phyloP scores from a whole-genome alignment of 2,888 invertebrate species.

The Ophioninae sp. region DNA sequence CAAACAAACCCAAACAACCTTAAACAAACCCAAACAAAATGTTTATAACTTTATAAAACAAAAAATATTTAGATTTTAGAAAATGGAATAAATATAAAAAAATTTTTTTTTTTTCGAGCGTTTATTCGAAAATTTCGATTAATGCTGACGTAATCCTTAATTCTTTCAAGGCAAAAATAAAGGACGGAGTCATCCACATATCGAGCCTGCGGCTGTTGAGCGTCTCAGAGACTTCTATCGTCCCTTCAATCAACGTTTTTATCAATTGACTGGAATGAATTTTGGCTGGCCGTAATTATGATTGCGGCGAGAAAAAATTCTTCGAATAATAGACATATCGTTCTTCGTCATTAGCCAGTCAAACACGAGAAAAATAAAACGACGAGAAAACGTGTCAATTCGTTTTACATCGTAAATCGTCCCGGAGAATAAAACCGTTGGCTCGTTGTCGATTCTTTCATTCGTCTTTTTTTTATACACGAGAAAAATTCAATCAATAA shows the following conservation, averaged over 20 bases:
- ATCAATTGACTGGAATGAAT: conserved; percentile 91
- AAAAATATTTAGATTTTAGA: too few relatives aligned
- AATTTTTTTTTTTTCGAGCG: neutral
- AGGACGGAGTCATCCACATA: conserved; percentile 93
- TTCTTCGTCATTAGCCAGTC: conserved; percentile 50
- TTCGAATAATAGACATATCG: conserved; percentile 69
- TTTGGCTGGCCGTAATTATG: conserved; percentile 88
- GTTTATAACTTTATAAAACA: too few relatives aligned
- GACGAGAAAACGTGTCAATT: conserved; percentile 52
- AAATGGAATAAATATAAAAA: too few relatives aligned
- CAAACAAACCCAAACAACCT: too few relatives aligned
- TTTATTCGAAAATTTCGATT: neutral
- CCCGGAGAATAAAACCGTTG: conserved; percentile 28
- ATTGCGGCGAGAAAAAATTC: conserved; percentile 61
- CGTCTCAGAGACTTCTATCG: conserved; percentile 91
- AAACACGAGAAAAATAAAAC: neutral
- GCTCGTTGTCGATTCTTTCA: neutral
- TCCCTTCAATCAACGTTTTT: conserved; percentile 93
- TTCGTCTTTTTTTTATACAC: conserved; percentile 44
- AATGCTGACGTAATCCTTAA: neutral
- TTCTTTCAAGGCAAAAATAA: conserved; percentile 86
- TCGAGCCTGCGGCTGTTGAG: conserved; percentile 87
- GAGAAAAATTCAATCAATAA: neutral
- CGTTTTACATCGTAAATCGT: conserved; percentile 37
- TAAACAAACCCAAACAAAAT: too few relatives aligned